Evolutionary conservation across 1,140 invertebrate species (phyloP).

Genomic region (Babylonia areolata): DNA sequence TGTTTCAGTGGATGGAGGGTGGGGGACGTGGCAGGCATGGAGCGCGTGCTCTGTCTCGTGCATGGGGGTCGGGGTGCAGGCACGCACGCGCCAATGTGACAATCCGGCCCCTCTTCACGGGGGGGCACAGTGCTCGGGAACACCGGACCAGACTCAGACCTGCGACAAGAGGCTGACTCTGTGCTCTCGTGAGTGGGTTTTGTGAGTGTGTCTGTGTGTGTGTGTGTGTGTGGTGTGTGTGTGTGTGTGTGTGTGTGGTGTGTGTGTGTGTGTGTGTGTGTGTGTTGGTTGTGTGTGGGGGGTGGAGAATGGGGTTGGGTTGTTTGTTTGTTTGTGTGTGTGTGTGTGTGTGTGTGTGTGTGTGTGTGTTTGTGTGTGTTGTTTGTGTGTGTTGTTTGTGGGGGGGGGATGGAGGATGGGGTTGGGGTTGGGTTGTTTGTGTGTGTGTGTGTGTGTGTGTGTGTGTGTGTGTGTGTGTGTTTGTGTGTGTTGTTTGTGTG

Average conservation of each 20-base stretch:
- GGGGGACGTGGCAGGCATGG: conserved; percentile 82
- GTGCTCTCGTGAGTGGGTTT: neutral
- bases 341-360: no score
- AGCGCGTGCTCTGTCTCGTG: conserved; percentile 82
- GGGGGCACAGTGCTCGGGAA: conserved; percentile 55
- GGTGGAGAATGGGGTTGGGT: no score
- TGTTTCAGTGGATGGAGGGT: conserved; percentile 76
- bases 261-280: conserved; percentile 11
- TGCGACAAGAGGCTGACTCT: conserved; percentile 41
- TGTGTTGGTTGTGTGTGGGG: neutral
- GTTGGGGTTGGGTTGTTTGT: no score
- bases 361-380: neutral
- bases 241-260: conserved; percentile 21
- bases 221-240: conserved; percentile 28
- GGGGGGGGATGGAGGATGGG: no score
- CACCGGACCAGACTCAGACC: conserved; percentile 35
- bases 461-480: no score
- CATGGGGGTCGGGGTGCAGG: conserved; percentile 79
- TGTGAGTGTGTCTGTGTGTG: conserved; percentile 21
- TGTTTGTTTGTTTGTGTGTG: no score
- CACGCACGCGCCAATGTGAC: conserved; percentile 80
- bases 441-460: no score
- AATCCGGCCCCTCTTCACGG: conserved; percentile 75
- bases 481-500: no score
- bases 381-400: no score